A percentile compares a stretch with the other conserved stretches of the same genome.
phyloP scores from a whole-genome alignment of 2,113 vertebrate species.

The Salminus brasiliensis region DNA sequence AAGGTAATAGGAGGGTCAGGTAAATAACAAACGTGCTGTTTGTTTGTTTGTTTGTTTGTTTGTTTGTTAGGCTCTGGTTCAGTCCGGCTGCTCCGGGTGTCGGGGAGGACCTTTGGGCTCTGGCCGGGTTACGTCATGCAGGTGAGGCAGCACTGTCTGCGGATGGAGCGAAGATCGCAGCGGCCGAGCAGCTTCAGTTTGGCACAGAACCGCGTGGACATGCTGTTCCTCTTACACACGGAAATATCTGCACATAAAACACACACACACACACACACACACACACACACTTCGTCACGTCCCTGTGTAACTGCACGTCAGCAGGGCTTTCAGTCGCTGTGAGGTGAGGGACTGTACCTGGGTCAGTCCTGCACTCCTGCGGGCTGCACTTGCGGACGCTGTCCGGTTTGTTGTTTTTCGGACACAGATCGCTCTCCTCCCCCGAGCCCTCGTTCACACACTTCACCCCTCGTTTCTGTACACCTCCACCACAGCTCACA shows the following conservation, averaged over 20 bases:
- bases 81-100: neutral
- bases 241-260: conserved; percentile 66
- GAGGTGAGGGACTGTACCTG: conserved; percentile 53
- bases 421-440: conserved; percentile 67
- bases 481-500: conserved; percentile 71
- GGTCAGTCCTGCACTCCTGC: conserved; percentile 67
- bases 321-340: too few species aligned
- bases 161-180: conserved; percentile 81
- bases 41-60: neutral
- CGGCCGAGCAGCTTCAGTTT: conserved; percentile 86
- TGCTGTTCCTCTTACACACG: conserved; percentile 84
- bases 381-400: conserved; percentile 68
- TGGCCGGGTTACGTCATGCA: conserved; percentile 66
- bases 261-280: conserved; percentile 36
- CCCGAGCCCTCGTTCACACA: conserved; percentile 64
- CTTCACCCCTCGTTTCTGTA: conserved; percentile 66
- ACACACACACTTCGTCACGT: too few species aligned
- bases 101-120: conserved; percentile 7
- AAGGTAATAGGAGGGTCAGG: neutral
- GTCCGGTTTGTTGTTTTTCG: conserved; percentile 67
- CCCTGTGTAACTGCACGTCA: too few species aligned
- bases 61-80: neutral
- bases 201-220: conserved; percentile 87
- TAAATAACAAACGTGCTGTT: neutral
- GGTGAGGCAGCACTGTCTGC: conserved; percentile 86